Base-by-base conservation (phyloP, 2,888 invertebrate species). In the Cyclophora albipunctata region DNA sequence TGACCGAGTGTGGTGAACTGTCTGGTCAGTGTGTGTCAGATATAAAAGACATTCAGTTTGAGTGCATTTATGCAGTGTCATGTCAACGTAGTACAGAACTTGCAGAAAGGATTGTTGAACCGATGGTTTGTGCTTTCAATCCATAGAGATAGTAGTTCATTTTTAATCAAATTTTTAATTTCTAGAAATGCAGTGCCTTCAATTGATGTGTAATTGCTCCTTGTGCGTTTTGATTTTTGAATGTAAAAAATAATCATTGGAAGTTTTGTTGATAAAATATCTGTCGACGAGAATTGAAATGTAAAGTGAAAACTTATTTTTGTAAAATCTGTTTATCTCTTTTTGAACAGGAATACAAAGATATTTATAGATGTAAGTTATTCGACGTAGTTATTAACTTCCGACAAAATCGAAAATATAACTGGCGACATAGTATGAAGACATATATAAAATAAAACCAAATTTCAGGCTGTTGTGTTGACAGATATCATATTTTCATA, bases 161-260 rank as follows among this genome's bases (percentile, higher is more conserved):
- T 20, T 20, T 20, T 37, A 5, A 5, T 37, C 37, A 37, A 37
- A 5, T 37, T 20, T 37, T 43, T 43, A 20, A 20, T 69, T 69
- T 64, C 64, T 64, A 65, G 67, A 71, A 78, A 77, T 74, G 77
- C 84, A 84, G 85, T 85, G 85, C 85, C 85, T 85, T 85, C 73
- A 71, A 70, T 69, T 71, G 67, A 71, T 73, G 72, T 71, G 69
- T 68, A 69, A 71, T 70, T 70, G 68, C 68, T 64, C 66, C 62
- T 62, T 62, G 64, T 68, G 64, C 61, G 64, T 63, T 66, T 64
- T 69, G 48, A 63, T 64, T 72, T 67, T 54, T 48, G 45, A 63
- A 57, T 54, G 50, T 64, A 67, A 63, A 56, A 50, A 64, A 62
- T 58, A 56, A 49, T 37, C 37, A 37, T 60, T 57, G 48, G 58